Base-by-base conservation (phyloP, 37 sponge, comb jelly and placozoan genomes). In the Hexactinellida sp. region DNA sequence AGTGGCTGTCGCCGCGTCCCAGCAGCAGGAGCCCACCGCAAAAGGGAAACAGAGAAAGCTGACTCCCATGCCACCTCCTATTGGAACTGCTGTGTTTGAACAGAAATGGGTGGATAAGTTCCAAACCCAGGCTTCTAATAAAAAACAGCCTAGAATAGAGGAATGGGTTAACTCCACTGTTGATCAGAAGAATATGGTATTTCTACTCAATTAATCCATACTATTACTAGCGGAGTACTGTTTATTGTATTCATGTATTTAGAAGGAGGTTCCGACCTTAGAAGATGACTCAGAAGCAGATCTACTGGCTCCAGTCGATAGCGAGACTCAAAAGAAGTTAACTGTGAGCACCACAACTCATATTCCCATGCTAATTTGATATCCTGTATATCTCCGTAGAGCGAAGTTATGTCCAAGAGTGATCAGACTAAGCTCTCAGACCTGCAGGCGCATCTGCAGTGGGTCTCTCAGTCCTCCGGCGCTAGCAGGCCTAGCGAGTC, bases 221-320 rank as follows among this genome's bases (percentile, higher is more conserved):
- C n/a, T n/a, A n/a, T n/a, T n/a, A n/a, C n/a, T n/a, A n/a, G n/a
- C n/a, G n/a, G n/a, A n/a, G n/a, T n/a, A n/a, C n/a, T n/a, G n/a
- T n/a, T n/a, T n/a, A n/a, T n/a, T n/a, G n/a, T n/a, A n/a, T n/a
- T n/a, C n/a, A n/a, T n/a, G n/a, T n/a, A n/a, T 25, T 25, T 63
- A 63, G 76, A n/a, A 63, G 76, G 13, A 63, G 76, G 30, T 23
- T 32, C 21, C 76, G 13, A 3, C 30, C 3, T 63, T 63, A 63
- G 76, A 63, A 5, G 76, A 63, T 63, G 76, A 63, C 76, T 63
- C 76, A 63, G 76, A 63, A 63, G 76, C 30, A n/a, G 76, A 63
- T 63, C 5, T 63, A 3, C 13, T 63, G 76, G 76, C 34, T 63
- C 76, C 76, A 25, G 76, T 63, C 13, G 30, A 63, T 28, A 63